Percentiles rank a stretch among this genome's conserved stretches.
Conservation (phyloP, 1,140 invertebrate species). For the Heliconius hermathena region DNA sequence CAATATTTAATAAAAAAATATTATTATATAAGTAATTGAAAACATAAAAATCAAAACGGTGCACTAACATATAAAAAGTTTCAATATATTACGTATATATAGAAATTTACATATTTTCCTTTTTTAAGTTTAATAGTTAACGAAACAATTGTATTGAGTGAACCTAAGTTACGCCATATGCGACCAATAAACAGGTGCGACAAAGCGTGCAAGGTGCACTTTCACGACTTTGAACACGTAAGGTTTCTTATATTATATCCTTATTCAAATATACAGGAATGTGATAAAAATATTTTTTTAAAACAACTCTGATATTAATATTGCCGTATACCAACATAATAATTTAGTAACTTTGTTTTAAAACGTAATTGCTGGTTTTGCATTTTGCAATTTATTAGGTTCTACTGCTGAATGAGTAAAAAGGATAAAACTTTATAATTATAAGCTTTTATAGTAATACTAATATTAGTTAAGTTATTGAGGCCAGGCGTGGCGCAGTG, state of each 20-base stretch:
- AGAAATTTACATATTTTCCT: not conserved
- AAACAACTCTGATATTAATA: slow-evolving; percentile 37
- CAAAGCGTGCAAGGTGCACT: slow-evolving; percentile 62
- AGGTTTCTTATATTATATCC: slow-evolving; percentile 51
- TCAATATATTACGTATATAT: not conserved
- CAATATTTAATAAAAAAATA: too few relatives aligned
- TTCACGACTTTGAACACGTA: slow-evolving; percentile 57
- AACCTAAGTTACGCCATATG: slow-evolving; percentile 61
- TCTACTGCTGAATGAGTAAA: too few relatives aligned
- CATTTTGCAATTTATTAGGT: too few relatives aligned
- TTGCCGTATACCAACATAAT: slow-evolving; percentile 41
- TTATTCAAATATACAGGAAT: slow-evolving; percentile 40
- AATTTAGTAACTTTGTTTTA: too few relatives aligned
- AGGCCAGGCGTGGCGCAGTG: too few relatives aligned
- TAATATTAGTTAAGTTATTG: too few relatives aligned
- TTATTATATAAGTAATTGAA: too few relatives aligned
- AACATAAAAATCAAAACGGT: not conserved
- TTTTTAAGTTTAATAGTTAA: not conserved
- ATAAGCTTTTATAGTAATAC: too few relatives aligned
- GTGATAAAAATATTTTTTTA: slow-evolving; percentile 54
- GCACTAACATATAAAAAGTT: not conserved
- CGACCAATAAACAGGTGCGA: slow-evolving; percentile 68
- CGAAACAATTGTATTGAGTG: not conserved
- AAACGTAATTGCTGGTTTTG: too few relatives aligned
- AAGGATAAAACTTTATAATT: too few relatives aligned